Evolutionary conservation across 2,888 invertebrate species (phyloP), one percentile per base, ranked within the genome.

Genomic region (Lycia hirtaria): DNA sequence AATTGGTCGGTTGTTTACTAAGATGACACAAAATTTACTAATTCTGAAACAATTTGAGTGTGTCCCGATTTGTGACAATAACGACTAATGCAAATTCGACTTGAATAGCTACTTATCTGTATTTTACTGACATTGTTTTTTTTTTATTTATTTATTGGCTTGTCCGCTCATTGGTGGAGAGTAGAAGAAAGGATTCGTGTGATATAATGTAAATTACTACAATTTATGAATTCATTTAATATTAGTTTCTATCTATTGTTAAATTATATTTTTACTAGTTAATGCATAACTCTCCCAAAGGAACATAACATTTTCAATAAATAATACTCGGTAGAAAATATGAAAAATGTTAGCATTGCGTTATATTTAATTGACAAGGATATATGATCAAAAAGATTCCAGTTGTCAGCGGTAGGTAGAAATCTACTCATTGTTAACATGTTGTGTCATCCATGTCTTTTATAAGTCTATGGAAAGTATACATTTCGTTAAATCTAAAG

Each of bases 171-270:
- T 61, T 60, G 14, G 45, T 73, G 76, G 76, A 69, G 68, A 71
- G 76, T 74, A 69, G 68, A 69, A 68, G 75, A 64, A 73, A 68
- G 78, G 73, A 77, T 84, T 83, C 74, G 88, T 88, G 90, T 89
- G 90, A 90, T 90, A 88, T 86, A 87, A 78, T 87, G 86, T 87
- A 88, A 82, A 85, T 84, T 81, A 75, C 73, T 75, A 79, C 77
- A 59, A 80, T 76, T 79, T 73, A 78, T 77, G 52, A 43, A 76
- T 75, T 78, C 73, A 81, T 74, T 65, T 64, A 73, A 72, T 64
- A 68, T 78, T 76, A 71, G 68, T 73, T 60, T 56, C 37, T 75
- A 76, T 78, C 65, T 78, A 77, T 80, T 75, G 73, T 76, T 81
- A 81, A 84, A 80, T 81, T 81, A 79, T 80, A 73, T 50, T 59